Conservation (phyloP, 1,140 invertebrate genomes). For the Homarus americanus region DNA sequence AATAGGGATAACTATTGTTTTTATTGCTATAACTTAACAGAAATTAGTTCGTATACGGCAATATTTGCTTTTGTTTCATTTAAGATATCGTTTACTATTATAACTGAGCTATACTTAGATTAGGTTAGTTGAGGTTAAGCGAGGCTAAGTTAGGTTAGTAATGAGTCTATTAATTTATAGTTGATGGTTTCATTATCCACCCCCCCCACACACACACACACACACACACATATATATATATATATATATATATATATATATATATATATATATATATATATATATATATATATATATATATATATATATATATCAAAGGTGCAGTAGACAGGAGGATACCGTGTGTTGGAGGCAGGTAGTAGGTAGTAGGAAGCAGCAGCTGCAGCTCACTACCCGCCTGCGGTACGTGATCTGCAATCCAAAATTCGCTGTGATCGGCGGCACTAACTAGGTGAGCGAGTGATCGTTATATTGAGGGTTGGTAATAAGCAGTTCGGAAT, state of each 20-base stretch:
- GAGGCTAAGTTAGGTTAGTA: too few relatives aligned
- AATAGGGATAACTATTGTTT: too few relatives aligned
- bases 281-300: constrained; percentile 45
- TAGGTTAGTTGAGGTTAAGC: too few relatives aligned
- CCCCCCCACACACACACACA: too few relatives aligned
- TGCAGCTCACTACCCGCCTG: neutral
- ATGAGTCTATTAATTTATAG: too few relatives aligned
- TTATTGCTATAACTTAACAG: too few relatives aligned
- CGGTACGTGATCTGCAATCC: constrained; percentile 31
- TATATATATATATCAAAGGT: neutral
- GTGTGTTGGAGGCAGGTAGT: too few relatives aligned
- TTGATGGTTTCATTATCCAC: too few relatives aligned
- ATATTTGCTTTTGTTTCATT: too few relatives aligned
- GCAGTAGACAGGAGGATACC: neutral
- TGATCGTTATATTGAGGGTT: constrained; percentile 71
- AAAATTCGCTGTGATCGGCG: constrained; percentile 31
- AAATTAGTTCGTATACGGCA: too few relatives aligned
- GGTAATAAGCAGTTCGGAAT: constrained; percentile 71
- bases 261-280: constrained; percentile 1
- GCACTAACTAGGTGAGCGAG: constrained; percentile 60
- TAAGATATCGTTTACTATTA: too few relatives aligned
- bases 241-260: neutral
- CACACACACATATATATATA: neutral
- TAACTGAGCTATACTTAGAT: too few relatives aligned
- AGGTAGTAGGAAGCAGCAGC: neutral